phyloP scores from a whole-genome alignment of 2,888 invertebrate species.

The Auanema freiburgensis region DNA sequence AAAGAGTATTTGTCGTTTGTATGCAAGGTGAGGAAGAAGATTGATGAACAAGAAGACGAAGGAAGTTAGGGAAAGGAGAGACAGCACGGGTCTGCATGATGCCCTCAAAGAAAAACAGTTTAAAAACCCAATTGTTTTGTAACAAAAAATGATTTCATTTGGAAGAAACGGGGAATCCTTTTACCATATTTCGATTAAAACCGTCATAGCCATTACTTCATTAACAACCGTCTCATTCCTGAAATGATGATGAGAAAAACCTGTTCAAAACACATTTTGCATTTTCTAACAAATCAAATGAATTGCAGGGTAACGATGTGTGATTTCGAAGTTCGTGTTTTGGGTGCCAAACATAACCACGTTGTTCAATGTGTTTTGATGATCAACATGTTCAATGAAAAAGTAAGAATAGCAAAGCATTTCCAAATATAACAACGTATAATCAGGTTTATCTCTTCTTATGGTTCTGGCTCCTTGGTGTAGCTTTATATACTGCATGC shows the following conservation, averaged over 20 bases:
- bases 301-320: conserved; percentile 64
- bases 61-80: background rate
- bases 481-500: conserved; percentile 66
- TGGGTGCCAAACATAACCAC: conserved; percentile 67
- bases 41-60: background rate
- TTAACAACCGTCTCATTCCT: background rate
- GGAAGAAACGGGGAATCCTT: no score
- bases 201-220: background rate
- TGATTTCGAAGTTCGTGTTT: conserved; percentile 66
- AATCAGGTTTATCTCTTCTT: conserved; percentile 65
- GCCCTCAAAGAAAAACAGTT: background rate
- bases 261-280: background rate
- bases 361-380: conserved; percentile 63
- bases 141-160: background rate
- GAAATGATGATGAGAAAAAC: background rate
- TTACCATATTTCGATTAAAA: no score
- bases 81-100: background rate
- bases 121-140: background rate
- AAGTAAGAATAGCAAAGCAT: conserved; percentile 31
- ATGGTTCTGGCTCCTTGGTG: conserved; percentile 69
- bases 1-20: background rate
- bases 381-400: conserved; percentile 64
- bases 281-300: background rate
- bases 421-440: background rate
- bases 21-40: background rate